Percentiles rank a stretch among this genome's conserved stretches.
These are phyloP conservation scores for Podilymbus podiceps DNA, from an alignment of 2,113 vertebrate species.

Conservation along the genomic window DNA sequence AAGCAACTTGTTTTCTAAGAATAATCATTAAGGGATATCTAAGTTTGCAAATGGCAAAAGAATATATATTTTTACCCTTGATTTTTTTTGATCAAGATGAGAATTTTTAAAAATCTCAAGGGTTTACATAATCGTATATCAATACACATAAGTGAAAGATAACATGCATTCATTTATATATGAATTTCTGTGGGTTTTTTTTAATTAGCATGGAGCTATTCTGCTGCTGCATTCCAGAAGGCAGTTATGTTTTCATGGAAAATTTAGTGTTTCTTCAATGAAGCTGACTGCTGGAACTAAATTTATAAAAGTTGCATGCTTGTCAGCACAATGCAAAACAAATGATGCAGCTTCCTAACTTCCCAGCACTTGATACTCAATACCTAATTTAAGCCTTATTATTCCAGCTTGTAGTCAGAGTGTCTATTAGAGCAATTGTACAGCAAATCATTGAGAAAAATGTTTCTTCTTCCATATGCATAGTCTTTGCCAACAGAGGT, in stretches of 20 bases:
- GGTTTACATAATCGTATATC: neutral
- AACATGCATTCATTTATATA: neutral
- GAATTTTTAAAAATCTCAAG: neutral
- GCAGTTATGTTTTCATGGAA: slow-evolving; percentile 1
- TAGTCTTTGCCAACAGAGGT: neutral
- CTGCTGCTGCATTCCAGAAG: neutral
- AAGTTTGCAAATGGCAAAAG: neutral
- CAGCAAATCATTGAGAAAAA: neutral
- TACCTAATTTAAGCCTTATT: neutral
- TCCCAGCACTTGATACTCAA: neutral
- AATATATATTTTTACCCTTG: neutral
- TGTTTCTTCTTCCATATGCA: neutral
- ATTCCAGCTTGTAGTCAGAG: neutral
- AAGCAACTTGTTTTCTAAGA: neutral
- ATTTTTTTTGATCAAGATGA: neutral
- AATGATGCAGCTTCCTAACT: neutral
- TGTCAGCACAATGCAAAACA: neutral
- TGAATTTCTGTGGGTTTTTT: slow-evolving; percentile 1
- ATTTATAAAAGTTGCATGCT: neutral
- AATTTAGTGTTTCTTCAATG: slow-evolving; percentile 20
- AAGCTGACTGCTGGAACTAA: slow-evolving; percentile 11
- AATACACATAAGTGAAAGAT: neutral
- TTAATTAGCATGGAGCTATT: slow-evolving; percentile 6
- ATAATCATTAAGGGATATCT: neutral
- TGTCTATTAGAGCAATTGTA: neutral